Base-by-base conservation (phyloP, 2,888 invertebrate species). In the Teleogryllus oceanicus region DNA sequence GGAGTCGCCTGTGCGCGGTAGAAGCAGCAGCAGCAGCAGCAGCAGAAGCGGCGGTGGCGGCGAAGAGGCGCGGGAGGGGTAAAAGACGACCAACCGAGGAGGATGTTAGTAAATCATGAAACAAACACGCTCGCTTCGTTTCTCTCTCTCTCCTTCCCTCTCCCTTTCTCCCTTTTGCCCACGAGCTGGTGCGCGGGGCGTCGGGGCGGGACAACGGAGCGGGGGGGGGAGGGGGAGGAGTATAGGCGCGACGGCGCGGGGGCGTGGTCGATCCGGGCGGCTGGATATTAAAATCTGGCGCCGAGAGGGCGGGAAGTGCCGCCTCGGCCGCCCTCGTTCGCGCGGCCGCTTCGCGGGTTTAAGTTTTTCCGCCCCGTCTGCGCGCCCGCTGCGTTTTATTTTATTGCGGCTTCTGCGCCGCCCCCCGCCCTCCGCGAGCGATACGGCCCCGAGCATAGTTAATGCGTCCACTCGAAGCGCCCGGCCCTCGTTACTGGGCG, bases 271-370 rank as follows among this genome's bases (percentile, higher is more conserved):
- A 37, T 37, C 37, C 37, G 37, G 37, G 78, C 50, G 79, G 79
- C 51, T 79, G 81, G 78, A 80, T 80, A 80, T 81, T 81, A 80
- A 80, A 80, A 80, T 80, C 78, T 80, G 80, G 78, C 79, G 77
- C 74, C 80, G 50, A 51, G 75, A 62, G 75, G 62, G 75, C 76
- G 50, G 49, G 77, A 76, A 21, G 77, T 80, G 62, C 62, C n/a
- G 62, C 37, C 37, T 37, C 37, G 37, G 37, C 37, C 37, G 37
- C 37, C 37, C 37, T 37, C 37, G 37, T 37, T 37, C 37, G 37
- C 37, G 37, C 37, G 8, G 37, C 37, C 37, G 37, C 37, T 37
- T 37, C 37, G 37, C 37, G 37, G 37, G 37, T 37, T 37, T 37
- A 37, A 37, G 37, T 37, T 24, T 50, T 50, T 49, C 51, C 49